These are phyloP conservation scores for Actenoides hombroni DNA, from an alignment of 2,113 vertebrate species.

Conservation along the genomic window DNA sequence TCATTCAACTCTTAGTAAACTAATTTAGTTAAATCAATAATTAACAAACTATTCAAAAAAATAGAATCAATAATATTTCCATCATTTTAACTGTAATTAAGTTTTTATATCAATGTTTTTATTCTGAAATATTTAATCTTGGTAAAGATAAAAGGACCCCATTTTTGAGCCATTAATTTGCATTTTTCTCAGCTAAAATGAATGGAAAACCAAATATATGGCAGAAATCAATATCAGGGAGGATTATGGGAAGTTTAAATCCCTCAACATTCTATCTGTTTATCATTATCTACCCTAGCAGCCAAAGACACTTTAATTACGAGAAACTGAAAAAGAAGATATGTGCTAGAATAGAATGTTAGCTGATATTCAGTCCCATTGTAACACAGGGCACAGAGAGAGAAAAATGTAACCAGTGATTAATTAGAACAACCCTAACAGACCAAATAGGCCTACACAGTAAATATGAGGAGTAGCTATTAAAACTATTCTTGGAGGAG, in stretches of 20 bases:
- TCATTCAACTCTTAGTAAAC: not conserved
- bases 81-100: not conserved
- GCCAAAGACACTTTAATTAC: not conserved
- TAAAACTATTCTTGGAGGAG: not conserved
- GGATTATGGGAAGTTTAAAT: not conserved
- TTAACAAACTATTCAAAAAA: not conserved
- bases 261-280: not conserved
- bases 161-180: constrained; percentile 46
- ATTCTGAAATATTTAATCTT: constrained; percentile 26
- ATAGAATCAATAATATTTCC: not conserved
- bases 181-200: constrained; percentile 20
- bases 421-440: not conserved
- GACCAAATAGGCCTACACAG: not conserved
- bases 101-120: constrained; percentile 13
- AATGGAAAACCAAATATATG: constrained; percentile 21
- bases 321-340: not conserved
- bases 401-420: not conserved
- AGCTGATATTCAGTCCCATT: not conserved
- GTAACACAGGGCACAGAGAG: not conserved
- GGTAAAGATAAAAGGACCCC: not conserved
- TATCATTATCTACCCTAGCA: not conserved
- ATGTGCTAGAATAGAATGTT: not conserved
- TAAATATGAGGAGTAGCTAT: not conserved
- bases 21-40: not conserved
- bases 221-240: constrained; percentile 35